Base-by-base conservation (phyloP, 1,140 invertebrate genomes). In the Ceratoteleas bidentatus region DNA sequence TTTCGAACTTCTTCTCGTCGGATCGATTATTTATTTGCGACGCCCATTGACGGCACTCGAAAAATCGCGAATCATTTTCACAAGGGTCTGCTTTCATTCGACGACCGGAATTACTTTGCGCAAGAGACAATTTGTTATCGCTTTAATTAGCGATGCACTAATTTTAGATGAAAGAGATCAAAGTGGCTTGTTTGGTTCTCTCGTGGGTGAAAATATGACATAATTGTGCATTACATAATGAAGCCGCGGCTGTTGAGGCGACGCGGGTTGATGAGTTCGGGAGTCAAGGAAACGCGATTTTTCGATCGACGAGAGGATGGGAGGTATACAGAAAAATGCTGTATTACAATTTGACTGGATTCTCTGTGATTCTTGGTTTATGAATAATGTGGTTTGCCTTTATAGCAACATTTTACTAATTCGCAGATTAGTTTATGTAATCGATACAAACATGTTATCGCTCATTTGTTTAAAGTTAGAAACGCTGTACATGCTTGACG, bases 151-250 rank as follows among this genome's bases (percentile, higher is more conserved):
- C 9, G 45, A 47, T 11, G 45, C 16, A 57, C 58, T 78, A 70
- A 78, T 78, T 65, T 78, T 72, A 70, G 66, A 78, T 64, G 60
- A 68, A 68, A 69, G 54, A 79, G 68, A 72, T 72, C 68, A 79
- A 72, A 79, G 61, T 43, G 9, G 47, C 61, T 77, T 57, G 74
- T 77, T 69, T 33, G 53, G 34, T 9, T 16, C 14, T 36, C 58
- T 72, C 15, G 15, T 5, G 9, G 38, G 53, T 38, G 38, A 47
- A 62, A 62, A 54, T 34, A 72, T 62, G 32, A 61, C 43, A 43
- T 47, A 50, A 62, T 56, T 57, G 60, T 40, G 32, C n/a, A 16
- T 75, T 75, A 66, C 15, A 50, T 74, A 74, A 74, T 57, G 47
- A 65, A 64, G 60, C 56, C 10, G 24, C 4, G 24, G 24, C 24